Evolutionary conservation across 2,113 vertebrate genomes (phyloP).

Genomic region (Apteryx mantelli): DNA sequence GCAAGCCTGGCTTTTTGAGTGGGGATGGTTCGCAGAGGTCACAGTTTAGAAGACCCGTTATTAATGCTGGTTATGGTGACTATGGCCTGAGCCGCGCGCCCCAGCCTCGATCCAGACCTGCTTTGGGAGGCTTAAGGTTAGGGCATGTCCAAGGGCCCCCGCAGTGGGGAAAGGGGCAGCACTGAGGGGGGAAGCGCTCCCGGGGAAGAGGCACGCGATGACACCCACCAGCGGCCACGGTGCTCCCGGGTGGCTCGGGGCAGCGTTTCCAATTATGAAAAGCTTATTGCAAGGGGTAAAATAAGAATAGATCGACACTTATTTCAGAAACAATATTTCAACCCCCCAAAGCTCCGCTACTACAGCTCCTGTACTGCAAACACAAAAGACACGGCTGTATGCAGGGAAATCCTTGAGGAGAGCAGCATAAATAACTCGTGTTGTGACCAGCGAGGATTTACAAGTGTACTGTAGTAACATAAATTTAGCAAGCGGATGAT

Average conservation of each 20-base stretch:
- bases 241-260: too few relatives aligned
- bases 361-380: conserved; percentile 16
- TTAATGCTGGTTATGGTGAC: neutral
- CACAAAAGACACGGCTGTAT: neutral
- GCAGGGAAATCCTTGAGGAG: conserved; percentile 14
- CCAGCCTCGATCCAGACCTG: neutral
- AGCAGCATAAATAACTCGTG: conserved; percentile 8
- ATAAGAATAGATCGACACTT: neutral
- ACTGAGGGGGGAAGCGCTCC: too few relatives aligned
- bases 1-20: neutral
- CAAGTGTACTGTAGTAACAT: neutral
- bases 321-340: conserved; percentile 8
- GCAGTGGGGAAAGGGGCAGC: too few relatives aligned
- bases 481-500: conserved; percentile 39
- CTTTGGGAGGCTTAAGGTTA: too few relatives aligned
- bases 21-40: neutral
- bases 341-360: neutral
- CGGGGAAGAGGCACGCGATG: too few relatives aligned
- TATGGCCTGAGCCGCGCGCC: neutral
- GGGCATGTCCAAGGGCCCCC: too few relatives aligned
- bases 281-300: neutral
- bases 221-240: too few relatives aligned
- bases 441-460: conserved; percentile 19
- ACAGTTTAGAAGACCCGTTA: neutral
- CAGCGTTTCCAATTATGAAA: conserved; percentile 36